These are phyloP conservation scores for Onychomys leucogaster DNA, from an alignment of 2,797 vertebrate species.

Conservation along the genomic window DNA sequence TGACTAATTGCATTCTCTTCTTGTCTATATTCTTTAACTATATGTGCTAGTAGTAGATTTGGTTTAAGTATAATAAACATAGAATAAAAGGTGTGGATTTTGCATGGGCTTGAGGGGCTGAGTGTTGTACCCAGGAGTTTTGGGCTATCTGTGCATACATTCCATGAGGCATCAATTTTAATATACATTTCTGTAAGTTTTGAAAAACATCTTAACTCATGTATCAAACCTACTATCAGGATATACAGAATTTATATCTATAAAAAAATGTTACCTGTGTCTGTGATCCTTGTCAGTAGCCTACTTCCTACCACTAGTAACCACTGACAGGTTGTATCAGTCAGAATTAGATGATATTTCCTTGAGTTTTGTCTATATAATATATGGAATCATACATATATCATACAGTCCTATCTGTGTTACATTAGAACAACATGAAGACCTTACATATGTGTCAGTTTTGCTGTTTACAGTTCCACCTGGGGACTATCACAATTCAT, in stretches of 20 bases:
- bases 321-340: background rate
- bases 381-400: background rate
- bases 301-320: background rate
- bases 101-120: background rate
- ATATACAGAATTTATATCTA: background rate
- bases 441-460: background rate
- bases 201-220: background rate
- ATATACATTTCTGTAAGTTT: constrained; percentile 19
- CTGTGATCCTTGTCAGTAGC: background rate
- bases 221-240: constrained; percentile 5
- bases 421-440: background rate
- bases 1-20: background rate
- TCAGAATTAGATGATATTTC: background rate
- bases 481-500: background rate
- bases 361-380: background rate
- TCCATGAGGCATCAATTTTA: background rate
- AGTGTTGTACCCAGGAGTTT: background rate
- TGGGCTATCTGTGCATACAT: background rate
- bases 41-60: background rate
- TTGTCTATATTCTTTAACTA: constrained; percentile 26
- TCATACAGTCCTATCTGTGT: background rate
- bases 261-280: background rate
- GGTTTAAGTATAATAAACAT: background rate
- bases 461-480: background rate
- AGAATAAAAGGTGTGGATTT: background rate